Conservation (phyloP, 2,113 vertebrate genomes). For the Melanostigma gelatinosum region DNA sequence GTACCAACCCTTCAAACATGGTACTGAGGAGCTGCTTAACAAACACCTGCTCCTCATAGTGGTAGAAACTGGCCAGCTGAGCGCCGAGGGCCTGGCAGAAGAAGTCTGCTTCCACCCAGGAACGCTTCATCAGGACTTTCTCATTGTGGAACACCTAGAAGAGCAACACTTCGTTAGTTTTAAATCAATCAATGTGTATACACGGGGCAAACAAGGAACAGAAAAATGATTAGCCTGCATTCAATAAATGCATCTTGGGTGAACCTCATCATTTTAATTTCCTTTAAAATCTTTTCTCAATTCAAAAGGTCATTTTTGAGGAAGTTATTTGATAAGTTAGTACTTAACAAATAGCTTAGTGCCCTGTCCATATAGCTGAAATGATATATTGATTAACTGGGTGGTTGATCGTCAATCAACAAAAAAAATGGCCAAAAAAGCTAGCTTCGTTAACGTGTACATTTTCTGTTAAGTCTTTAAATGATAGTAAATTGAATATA, state of each 20-base stretch:
- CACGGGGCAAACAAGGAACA: background rate
- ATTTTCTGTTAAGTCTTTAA: background rate
- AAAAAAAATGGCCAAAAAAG: no score
- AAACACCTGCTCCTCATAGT: slow-evolving; percentile 91
- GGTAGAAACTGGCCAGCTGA: slow-evolving; percentile 92
- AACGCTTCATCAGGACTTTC: slow-evolving; percentile 92
- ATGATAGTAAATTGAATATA: background rate
- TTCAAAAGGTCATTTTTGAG: background rate
- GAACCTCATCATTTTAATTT: background rate
- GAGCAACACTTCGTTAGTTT: slow-evolving; percentile 12
- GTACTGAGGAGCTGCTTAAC: slow-evolving; percentile 87
- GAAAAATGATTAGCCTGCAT: background rate
- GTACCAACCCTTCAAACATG: slow-evolving; percentile 91
- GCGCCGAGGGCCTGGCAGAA: slow-evolving; percentile 93
- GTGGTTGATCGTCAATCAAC: background rate
- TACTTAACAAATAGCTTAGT: background rate
- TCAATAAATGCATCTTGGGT: background rate
- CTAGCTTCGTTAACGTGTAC: background rate
- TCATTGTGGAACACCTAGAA: slow-evolving; percentile 94
- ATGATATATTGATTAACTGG: background rate
- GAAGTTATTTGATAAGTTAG: background rate
- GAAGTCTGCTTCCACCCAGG: slow-evolving; percentile 92
- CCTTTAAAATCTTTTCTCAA: background rate
- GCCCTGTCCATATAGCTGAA: background rate
- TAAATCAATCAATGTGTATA: background rate